Evolutionary conservation across 2,113 vertebrate genomes (phyloP).

Genomic region (Taurulus bubalis): DNA sequence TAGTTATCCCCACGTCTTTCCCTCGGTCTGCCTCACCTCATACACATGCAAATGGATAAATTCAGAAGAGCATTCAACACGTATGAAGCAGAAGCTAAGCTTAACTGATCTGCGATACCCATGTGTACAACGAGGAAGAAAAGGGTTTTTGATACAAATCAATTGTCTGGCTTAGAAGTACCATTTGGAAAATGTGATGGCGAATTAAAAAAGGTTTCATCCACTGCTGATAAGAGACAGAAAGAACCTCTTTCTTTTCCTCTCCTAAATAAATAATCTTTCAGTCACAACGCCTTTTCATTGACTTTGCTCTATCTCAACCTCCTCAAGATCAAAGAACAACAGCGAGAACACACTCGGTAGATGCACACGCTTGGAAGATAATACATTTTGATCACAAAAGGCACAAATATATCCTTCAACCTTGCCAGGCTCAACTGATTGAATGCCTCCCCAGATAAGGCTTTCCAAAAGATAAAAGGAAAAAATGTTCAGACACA

Average conservation of each 20-base stretch:
- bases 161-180: slow-evolving; percentile 24
- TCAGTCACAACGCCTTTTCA: slow-evolving; percentile 43
- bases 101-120: slow-evolving; percentile 12
- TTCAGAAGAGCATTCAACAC: slow-evolving; percentile 25
- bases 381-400: slow-evolving; percentile 52
- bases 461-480: slow-evolving; percentile 57
- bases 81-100: slow-evolving; percentile 36
- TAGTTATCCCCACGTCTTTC: slow-evolving; percentile 43
- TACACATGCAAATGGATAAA: slow-evolving; percentile 32
- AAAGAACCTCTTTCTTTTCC: slow-evolving; percentile 1
- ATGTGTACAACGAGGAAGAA: slow-evolving; percentile 15
- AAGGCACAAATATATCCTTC: slow-evolving; percentile 31
- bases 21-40: slow-evolving; percentile 27
- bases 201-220: slow-evolving; percentile 31
- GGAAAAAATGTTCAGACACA: slow-evolving; percentile 55
- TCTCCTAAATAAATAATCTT: slow-evolving; percentile 36
- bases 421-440: slow-evolving; percentile 25
- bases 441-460: slow-evolving; percentile 51
- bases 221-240: slow-evolving; percentile 41
- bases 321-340: slow-evolving; percentile 5
- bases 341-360: background rate
- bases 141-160: slow-evolving; percentile 24
- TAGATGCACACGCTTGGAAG: slow-evolving; percentile 3
- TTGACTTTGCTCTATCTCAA: slow-evolving; percentile 39
- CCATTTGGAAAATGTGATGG: slow-evolving; percentile 36